Evolutionary conservation across 2,113 vertebrate species (phyloP).

Genomic region (Cephalopterus ornatus): DNA sequence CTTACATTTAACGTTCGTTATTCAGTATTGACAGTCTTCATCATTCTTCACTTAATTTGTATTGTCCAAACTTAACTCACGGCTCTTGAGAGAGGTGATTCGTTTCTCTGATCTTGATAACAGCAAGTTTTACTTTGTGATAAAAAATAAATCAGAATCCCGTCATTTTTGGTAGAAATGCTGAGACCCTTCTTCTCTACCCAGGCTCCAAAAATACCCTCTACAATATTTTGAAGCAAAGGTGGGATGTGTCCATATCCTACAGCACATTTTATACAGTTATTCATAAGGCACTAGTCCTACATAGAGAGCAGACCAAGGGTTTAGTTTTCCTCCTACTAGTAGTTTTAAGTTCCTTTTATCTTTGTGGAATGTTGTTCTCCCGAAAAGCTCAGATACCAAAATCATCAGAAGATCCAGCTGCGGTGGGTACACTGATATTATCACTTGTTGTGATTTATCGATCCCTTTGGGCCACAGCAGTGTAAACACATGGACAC

Average conservation of each 20-base stretch:
- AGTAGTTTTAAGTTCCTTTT: background rate
- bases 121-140: background rate
- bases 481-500: background rate
- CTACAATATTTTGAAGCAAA: background rate
- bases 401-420: background rate
- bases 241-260: background rate
- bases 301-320: background rate
- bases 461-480: background rate
- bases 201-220: rapidly evolving
- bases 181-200: background rate
- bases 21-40: background rate
- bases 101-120: background rate
- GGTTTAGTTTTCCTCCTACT: background rate
- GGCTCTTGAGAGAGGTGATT: background rate
- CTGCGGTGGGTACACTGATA: background rate
- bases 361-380: background rate
- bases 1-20: background rate
- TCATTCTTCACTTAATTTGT: background rate
- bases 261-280: background rate
- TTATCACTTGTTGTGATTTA: background rate
- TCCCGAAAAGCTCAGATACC: background rate
- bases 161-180: background rate
- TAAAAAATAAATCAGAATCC: background rate
- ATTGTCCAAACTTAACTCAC: background rate
- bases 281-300: background rate